Base-by-base conservation (phyloP, 1,140 invertebrate species). In the Acromyrmex heyeri region DNA sequence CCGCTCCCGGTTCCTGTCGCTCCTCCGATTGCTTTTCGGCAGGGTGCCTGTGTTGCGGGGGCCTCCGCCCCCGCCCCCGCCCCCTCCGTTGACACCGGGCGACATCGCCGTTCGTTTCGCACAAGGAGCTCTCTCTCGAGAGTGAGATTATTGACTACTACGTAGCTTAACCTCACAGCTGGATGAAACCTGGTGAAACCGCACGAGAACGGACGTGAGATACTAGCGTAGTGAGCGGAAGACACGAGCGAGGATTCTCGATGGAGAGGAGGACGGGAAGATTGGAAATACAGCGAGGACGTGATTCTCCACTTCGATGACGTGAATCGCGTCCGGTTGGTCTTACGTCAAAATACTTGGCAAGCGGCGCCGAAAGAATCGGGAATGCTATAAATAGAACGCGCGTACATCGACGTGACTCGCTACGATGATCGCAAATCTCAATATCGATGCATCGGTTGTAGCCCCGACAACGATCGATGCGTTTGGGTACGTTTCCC, bases 1-100 rank as follows among this genome's bases (percentile, higher is more conserved):
- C 27, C 86, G 86, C 77, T 94, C 93, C 87, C 92, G 89, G 73
- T 94, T 94, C 86, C 93, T 92, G 76, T 95, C 92, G 86, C 90
- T 93, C 83, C 91, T 91, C 38, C 93, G 85, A 77, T 95, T 95
- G 75, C 92, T 94, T 86, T 94, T 95, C 7, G 94, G 94, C 59
- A 94, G 67, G 24, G 94, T 92, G 59, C 94, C 94, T 30, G 94
- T 94, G 57, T 94, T 94, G n/a, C 91, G 89, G 16, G 89, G 86
- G 1, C 92, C 65, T 0, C 4, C 87, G 75, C 93, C 91, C 59
- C 92, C 91, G 72, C 94, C 91, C 73, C 94, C 93, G 44, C 93
- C 91, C 72, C 93, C 91, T 82, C 94, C 91, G 69, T 95, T 94
- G 44, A 94, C 65, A 12, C 93, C 94, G 61, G 93, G 93, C 70